These are phyloP conservation scores for Siderastrea siderea DNA, from an alignment of 92 coral and sea anemone genomes.

Conservation along the genomic window DNA sequence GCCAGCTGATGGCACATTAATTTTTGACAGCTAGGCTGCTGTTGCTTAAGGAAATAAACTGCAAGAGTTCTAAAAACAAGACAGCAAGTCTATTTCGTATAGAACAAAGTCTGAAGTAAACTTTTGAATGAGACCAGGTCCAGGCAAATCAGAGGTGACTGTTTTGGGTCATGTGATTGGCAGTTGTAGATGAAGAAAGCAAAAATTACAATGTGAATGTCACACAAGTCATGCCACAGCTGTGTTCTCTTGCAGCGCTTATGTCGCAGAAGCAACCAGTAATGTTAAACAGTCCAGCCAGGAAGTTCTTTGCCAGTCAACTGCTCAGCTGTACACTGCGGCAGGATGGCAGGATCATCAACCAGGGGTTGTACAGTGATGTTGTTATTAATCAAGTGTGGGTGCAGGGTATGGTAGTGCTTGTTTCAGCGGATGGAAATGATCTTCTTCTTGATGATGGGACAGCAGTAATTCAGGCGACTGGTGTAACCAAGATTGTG, in stretches of 20 bases:
- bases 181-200: too few relatives aligned
- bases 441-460: slow-evolving; percentile 88
- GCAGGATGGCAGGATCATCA: background rate
- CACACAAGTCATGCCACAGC: too few relatives aligned
- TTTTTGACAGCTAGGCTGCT: too few relatives aligned
- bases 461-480: slow-evolving; percentile 72
- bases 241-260: background rate
- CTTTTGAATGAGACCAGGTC: too few relatives aligned
- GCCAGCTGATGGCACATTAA: too few relatives aligned
- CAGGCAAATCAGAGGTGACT: too few relatives aligned
- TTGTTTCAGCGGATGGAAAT: slow-evolving; percentile 67
- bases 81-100: too few relatives aligned
- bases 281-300: slow-evolving; percentile 67
- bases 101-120: too few relatives aligned
- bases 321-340: slow-evolving; percentile 29
- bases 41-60: too few relatives aligned
- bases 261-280: slow-evolving; percentile 67
- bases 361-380: background rate
- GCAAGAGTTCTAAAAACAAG: too few relatives aligned
- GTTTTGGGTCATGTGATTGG: too few relatives aligned
- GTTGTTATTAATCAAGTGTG: slow-evolving; percentile 60
- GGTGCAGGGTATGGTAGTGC: slow-evolving; percentile 80
- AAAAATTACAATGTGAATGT: background rate
- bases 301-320: slow-evolving; percentile 79
- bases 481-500: slow-evolving; percentile 72